Conservation (phyloP, 2,113 vertebrate genomes). For the Laticauda colubrina region DNA sequence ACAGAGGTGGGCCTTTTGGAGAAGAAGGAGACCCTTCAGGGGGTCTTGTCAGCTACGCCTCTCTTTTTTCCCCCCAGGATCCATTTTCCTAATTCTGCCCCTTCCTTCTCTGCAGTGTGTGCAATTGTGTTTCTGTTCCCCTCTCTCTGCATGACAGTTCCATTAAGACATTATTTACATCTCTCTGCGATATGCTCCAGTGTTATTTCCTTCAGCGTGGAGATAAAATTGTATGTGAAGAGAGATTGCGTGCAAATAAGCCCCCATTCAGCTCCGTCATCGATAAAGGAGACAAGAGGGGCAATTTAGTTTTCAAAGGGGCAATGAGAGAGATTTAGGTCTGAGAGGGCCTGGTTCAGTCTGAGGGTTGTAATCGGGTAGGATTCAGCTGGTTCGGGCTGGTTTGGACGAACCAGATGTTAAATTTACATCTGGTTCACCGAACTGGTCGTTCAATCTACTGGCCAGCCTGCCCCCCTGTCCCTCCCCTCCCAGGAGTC, state of each 20-base stretch:
- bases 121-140: too few species aligned
- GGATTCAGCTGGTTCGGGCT: too few species aligned
- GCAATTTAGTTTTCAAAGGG: not conserved
- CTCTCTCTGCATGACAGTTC: not conserved
- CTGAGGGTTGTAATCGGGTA: too few species aligned
- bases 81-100: not conserved
- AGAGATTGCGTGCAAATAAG: conserved; percentile 39
- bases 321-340: not conserved
- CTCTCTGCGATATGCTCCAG: conserved; percentile 35
- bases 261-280: conserved; percentile 8
- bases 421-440: too few species aligned
- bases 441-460: too few species aligned
- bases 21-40: too few species aligned
- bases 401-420: too few species aligned
- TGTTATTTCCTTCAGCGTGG: conserved; percentile 35
- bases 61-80: too few species aligned
- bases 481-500: too few species aligned
- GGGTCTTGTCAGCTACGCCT: not conserved
- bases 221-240: conserved; percentile 49
- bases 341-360: too few species aligned
- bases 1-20: not conserved
- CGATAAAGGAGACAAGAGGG: not conserved
- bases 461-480: too few species aligned
- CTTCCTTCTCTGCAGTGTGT: not conserved
- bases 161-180: conserved; percentile 44